phyloP scores from a whole-genome alignment of 2,113 vertebrate genomes.

The Saguinus imperator region DNA sequence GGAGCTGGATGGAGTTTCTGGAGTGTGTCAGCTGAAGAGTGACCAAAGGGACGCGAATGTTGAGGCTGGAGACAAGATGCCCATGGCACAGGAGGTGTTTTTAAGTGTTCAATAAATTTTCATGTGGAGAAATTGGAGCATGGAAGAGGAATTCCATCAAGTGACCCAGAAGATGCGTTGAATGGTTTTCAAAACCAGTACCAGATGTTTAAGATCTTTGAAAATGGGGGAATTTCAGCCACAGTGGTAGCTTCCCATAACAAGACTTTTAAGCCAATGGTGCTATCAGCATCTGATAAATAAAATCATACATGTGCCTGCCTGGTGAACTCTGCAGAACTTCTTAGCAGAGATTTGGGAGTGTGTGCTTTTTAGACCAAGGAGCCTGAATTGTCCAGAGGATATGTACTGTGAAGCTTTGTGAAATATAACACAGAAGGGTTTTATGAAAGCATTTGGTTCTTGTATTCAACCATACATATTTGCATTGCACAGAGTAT shows the following conservation, averaged over 20 bases:
- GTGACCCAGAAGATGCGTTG: not conserved
- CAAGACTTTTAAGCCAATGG: not conserved
- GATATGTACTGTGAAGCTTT: not conserved
- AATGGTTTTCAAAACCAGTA: not conserved
- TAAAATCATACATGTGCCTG: not conserved
- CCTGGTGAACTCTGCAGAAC: not conserved
- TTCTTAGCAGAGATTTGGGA: not conserved
- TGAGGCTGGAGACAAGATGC: not conserved
- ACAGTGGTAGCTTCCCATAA: not conserved
- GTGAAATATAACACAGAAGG: not conserved
- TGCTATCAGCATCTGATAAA: not conserved
- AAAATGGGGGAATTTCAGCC: not conserved
- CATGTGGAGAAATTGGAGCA: not conserved
- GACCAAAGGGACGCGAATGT: not conserved
- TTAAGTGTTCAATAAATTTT: not conserved
- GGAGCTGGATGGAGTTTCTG: not conserved
- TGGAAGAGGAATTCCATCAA: not conserved
- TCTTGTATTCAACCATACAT: not conserved
- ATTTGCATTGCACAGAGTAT: not conserved
- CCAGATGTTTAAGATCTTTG: not conserved
- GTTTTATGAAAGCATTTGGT: not conserved
- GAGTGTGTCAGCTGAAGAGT: not conserved
- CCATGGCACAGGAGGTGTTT: not conserved
- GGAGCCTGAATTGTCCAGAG: not conserved
- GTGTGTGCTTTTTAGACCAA: not conserved